phyloP scores from a whole-genome alignment of 2,113 vertebrate species.

The Struthio camelus region DNA sequence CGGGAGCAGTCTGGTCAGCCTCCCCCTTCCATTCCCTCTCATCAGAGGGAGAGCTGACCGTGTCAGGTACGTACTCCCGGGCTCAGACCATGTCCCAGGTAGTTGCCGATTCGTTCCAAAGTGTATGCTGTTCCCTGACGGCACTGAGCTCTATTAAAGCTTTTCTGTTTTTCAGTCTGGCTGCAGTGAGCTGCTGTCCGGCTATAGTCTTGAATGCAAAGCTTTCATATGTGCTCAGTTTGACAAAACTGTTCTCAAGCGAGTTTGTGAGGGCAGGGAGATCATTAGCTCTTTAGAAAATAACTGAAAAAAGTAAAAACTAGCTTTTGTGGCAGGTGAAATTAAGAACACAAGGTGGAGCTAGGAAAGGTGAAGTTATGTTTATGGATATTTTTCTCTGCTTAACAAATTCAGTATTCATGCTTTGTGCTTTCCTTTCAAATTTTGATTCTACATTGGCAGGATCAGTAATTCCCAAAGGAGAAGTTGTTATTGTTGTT shows the following conservation, averaged over 20 bases:
- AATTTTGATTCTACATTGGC: neutral
- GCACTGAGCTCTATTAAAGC: neutral
- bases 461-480: neutral
- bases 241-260: neutral
- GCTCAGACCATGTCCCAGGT: neutral
- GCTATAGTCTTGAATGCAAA: neutral
- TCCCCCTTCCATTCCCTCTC: neutral
- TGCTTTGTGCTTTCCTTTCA: neutral
- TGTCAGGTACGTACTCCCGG: neutral
- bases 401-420: neutral
- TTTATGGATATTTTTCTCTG: neutral
- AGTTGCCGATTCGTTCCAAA: neutral
- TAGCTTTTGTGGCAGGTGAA: neutral
- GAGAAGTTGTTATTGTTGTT: neutral
- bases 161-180: neutral
- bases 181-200: neutral
- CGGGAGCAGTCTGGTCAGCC: neutral
- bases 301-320: neutral
- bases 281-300: neutral
- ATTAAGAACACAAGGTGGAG: neutral
- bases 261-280: neutral
- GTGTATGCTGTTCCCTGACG: neutral
- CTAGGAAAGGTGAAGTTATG: neutral
- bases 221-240: neutral
- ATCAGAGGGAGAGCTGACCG: neutral